Conservation (phyloP, 2,888 invertebrate species). For the Cephus nigrinus region DNA sequence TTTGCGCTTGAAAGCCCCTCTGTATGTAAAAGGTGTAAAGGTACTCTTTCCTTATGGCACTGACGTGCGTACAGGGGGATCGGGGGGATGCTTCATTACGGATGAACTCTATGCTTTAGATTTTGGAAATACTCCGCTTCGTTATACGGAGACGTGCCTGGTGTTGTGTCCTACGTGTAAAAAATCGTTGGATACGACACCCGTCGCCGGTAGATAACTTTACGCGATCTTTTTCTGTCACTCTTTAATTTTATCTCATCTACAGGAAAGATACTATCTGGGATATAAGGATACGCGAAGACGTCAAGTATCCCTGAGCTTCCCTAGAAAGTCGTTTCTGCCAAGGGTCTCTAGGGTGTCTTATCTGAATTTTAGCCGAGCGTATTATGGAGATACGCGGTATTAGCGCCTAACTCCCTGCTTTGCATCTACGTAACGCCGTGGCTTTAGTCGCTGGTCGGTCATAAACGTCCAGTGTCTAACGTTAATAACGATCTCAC, state of each 20-base stretch:
- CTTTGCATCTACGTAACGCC: slow-evolving; percentile 33
- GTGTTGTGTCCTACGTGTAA: not conserved
- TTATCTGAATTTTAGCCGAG: slow-evolving; percentile 33
- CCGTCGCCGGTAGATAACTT: not conserved
- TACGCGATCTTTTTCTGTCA: not conserved
- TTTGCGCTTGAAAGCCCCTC: not conserved
- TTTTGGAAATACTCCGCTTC: not conserved
- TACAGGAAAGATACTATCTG: slow-evolving; percentile 5
- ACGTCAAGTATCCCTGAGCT: not conserved
- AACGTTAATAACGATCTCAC: not conserved
- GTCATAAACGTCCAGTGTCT: not conserved
- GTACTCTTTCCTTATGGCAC: not conserved
- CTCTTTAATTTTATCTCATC: not conserved
- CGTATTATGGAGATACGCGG: slow-evolving; percentile 35
- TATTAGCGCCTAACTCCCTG: slow-evolving; percentile 35
- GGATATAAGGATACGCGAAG: not conserved
- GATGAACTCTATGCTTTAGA: not conserved
- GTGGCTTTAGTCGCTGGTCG: not conserved
- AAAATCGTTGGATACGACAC: not conserved
- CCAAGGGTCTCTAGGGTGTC: slow-evolving; percentile 3
- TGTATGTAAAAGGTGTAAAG: not conserved
- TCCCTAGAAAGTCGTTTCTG: not conserved
- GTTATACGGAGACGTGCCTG: not conserved
- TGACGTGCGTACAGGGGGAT: not conserved
- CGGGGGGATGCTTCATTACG: not conserved